These are phyloP conservation scores for Anoncus sp. DNA, from an alignment of 2,888 invertebrate species.

Conservation along the genomic window DNA sequence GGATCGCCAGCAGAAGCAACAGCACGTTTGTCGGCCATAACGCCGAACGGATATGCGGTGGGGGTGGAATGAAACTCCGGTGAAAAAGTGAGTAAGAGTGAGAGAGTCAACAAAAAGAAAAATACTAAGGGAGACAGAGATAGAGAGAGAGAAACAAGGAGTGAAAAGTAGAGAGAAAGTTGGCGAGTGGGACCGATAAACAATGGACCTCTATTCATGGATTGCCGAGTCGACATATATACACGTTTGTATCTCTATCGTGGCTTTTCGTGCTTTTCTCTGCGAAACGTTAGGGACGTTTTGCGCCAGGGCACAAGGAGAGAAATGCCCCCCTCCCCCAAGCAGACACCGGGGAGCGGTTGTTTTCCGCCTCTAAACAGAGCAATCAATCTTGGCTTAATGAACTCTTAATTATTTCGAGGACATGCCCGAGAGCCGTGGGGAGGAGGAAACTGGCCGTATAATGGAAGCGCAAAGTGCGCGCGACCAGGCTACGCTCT, in stretches of 20 bases:
- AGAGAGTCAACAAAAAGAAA: conserved; percentile 18
- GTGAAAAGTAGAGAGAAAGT: conserved; percentile 60
- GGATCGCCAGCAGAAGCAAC: conserved; percentile 46
- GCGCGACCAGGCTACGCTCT: conserved; percentile 76
- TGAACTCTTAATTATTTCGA: conserved; percentile 83
- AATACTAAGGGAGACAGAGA: conserved; percentile 36
- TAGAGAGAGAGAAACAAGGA: conserved; percentile 35
- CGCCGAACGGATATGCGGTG: conserved; percentile 40
- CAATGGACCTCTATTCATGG: conserved; percentile 77
- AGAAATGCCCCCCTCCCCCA: conserved; percentile 15
- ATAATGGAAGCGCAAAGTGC: conserved; percentile 82
- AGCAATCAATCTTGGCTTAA: conserved; percentile 82
- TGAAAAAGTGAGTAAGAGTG: conserved; percentile 41
- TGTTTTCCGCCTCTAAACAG: conserved; percentile 76
- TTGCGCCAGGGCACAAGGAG: conserved; percentile 33
- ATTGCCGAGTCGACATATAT: conserved; percentile 66
- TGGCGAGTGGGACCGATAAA: conserved; percentile 74
- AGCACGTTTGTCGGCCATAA: conserved; percentile 51
- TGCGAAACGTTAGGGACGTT: conserved; percentile 27
- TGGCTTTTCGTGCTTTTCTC: conserved; percentile 18
- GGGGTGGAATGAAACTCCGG: conserved; percentile 43
- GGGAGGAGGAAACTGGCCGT: conserved; percentile 80
- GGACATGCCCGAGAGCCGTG: conserved; percentile 74
- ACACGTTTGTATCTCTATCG: conserved; percentile 60
- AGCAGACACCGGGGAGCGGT: conserved; percentile 42